Conservation (phyloP, 2,888 invertebrate species). For the Zygogramma bicolorata region DNA sequence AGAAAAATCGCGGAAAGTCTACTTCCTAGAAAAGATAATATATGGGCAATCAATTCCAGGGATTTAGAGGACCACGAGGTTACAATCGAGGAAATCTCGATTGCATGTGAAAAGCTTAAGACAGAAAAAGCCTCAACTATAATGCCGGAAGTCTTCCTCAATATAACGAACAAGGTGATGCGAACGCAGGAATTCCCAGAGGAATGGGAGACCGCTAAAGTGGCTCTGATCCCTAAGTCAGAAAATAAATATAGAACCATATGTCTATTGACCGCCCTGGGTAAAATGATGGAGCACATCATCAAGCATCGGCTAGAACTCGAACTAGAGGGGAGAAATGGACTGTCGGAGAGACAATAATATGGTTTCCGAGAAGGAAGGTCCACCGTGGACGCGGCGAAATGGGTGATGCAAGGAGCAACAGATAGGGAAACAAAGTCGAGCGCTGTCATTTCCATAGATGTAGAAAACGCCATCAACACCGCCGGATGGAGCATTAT, state of each 20-base stretch:
- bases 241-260: constrained; percentile 8
- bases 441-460: neutral
- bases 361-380: neutral
- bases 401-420: neutral
- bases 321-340: constrained; percentile 10
- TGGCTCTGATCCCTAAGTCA: neutral
- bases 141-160: neutral
- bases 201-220: neutral
- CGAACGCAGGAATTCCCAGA: neutral
- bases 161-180: neutral
- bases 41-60: neutral
- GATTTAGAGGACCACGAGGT: neutral
- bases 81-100: neutral
- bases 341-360: constrained; percentile 15
- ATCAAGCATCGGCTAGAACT: constrained; percentile 15
- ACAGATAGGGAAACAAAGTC: neutral
- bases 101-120: neutral
- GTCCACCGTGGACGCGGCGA: neutral
- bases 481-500: neutral
- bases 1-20: neutral
- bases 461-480: neutral
- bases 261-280: neutral
- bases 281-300: constrained; percentile 15
- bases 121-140: neutral
- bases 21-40: neutral